Conservation (phyloP, 2,888 invertebrate genomes). For the Ditylenchus weischeri region DNA sequence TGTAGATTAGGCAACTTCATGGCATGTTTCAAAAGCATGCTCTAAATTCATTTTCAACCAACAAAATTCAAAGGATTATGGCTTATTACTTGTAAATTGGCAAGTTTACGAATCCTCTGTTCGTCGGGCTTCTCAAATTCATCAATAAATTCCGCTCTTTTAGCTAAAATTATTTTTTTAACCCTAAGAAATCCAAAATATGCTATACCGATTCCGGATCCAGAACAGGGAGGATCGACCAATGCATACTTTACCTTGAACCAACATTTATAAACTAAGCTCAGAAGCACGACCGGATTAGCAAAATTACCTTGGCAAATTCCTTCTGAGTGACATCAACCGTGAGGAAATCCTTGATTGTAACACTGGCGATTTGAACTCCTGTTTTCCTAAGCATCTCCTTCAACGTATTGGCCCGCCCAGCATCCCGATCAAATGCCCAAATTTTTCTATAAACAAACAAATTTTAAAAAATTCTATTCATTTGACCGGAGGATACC, state of each 20-base stretch:
- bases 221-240: conserved; percentile 73
- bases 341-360: conserved; percentile 73
- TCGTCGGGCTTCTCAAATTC: conserved; percentile 37
- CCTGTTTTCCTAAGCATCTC: conserved; percentile 69
- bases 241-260: too few relatives aligned
- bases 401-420: conserved; percentile 70
- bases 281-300: too few relatives aligned
- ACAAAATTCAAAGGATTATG: neutral
- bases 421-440: conserved; percentile 42
- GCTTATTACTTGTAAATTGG: conserved; percentile 49
- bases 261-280: neutral
- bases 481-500: conserved; percentile 60
- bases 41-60: conserved; percentile 64
- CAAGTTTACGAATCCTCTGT: conserved; percentile 45
- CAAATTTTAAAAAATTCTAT: conserved; percentile 1
- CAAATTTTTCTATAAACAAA: conserved; percentile 31
- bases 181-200: too few relatives aligned
- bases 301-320: conserved; percentile 37
- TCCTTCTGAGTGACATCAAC: conserved; percentile 65
- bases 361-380: conserved; percentile 70
- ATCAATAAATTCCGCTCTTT: conserved; percentile 66
- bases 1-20: conserved; percentile 78
- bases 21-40: conserved; percentile 79
- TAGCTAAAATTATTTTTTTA: conserved; percentile 32
- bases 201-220: conserved; percentile 71